Conservation (phyloP, 1,140 invertebrate genomes). For the Drosophila repletoides region DNA sequence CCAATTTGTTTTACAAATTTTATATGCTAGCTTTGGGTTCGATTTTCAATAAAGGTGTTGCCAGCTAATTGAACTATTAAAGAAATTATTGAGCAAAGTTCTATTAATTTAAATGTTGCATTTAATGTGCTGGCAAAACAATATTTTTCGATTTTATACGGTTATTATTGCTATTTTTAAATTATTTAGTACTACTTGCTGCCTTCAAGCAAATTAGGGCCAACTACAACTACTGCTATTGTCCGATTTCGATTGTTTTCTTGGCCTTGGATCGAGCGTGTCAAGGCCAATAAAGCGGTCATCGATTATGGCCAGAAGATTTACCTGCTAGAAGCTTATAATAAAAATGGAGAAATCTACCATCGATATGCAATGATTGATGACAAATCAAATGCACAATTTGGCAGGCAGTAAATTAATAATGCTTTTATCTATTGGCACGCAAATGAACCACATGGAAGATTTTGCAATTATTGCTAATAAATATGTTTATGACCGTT, state of each 20-base stretch:
- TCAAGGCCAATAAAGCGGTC: constrained; percentile 52
- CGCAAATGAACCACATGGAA: constrained; percentile 60
- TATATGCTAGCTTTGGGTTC: constrained; percentile 1
- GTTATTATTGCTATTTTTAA: constrained; percentile 52
- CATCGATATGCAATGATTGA: constrained; percentile 35
- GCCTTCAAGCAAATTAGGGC: too few species aligned
- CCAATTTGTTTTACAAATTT: constrained; percentile 34
- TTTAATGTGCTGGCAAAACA: constrained; percentile 47
- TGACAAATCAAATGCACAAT: constrained; percentile 31
- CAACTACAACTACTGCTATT: not conserved
- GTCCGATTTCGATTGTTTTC: not conserved
- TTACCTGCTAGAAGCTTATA: too few species aligned
- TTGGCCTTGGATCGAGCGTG: constrained; percentile 8
- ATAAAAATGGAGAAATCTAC: constrained; percentile 4
- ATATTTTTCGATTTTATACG: constrained; percentile 20
- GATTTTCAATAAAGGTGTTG: not conserved
- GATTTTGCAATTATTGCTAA: constrained; percentile 72
- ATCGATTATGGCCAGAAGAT: constrained; percentile 14
- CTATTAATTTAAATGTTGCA: constrained; percentile 65
- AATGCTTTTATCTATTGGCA: constrained; percentile 11
- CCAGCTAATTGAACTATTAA: constrained; percentile 23
- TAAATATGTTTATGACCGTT: constrained; percentile 67
- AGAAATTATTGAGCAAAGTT: constrained; percentile 59
- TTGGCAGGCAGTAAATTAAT: constrained; percentile 31
- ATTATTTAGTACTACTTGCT: too few species aligned